Evolutionary conservation across 2,888 invertebrate species (phyloP).

Genomic region (Epinotia ramella): DNA sequence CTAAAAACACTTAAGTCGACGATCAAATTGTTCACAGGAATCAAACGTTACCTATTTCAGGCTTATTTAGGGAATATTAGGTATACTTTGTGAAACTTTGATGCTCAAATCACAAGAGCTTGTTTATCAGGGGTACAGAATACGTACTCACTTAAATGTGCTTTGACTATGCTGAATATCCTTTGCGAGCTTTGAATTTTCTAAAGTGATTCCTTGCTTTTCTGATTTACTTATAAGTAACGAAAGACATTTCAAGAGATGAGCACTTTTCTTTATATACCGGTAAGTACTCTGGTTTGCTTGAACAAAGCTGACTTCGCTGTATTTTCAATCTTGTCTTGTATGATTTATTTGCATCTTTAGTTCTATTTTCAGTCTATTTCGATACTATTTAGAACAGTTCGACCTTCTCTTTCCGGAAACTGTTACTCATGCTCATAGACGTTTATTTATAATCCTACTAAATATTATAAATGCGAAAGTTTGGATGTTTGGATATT

Average conservation of each 20-base stretch:
- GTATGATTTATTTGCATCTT: background rate
- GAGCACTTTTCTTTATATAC: background rate
- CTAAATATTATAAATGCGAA: no score
- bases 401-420: no score
- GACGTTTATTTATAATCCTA: no score
- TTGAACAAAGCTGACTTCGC: background rate
- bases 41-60: constrained; percentile 7
- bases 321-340: background rate
- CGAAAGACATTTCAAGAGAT: background rate
- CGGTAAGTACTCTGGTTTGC: background rate
- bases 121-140: background rate
- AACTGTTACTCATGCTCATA: no score
- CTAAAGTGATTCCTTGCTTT: background rate
- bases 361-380: background rate
- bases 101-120: background rate
- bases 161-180: constrained; percentile 24
- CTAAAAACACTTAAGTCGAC: constrained; percentile 47
- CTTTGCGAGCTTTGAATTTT: background rate
- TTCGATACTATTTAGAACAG: no score
- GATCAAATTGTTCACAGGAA: constrained; percentile 39
- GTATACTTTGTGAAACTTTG: background rate
- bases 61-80: background rate
- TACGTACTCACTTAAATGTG: background rate
- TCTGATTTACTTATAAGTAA: background rate
- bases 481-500: no score